phyloP scores from a whole-genome alignment of 1,140 invertebrate species.

The Hyposmocoma kahamanoa region DNA sequence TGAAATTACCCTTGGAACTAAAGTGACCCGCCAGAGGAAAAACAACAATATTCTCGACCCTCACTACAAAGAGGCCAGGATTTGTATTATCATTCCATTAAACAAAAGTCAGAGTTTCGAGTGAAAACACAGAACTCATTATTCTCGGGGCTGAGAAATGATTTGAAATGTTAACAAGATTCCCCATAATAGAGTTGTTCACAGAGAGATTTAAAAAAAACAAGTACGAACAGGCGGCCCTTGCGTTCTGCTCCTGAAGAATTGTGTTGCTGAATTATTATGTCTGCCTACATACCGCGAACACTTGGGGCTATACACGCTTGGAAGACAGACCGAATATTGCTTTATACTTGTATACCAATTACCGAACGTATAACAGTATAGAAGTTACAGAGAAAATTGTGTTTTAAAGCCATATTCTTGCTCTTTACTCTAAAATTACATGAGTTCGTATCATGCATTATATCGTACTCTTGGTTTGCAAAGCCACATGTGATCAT shows the following conservation, averaged over 20 bases:
- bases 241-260: background rate
- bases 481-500: too few species aligned
- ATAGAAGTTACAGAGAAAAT: too few species aligned
- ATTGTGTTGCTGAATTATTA: slow-evolving; percentile 32
- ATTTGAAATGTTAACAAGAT: slow-evolving; percentile 72
- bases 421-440: too few species aligned
- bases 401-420: too few species aligned
- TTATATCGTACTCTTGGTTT: too few species aligned
- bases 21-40: slow-evolving; percentile 60
- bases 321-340: slow-evolving; percentile 29
- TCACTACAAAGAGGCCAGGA: slow-evolving; percentile 65
- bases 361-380: background rate
- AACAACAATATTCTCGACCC: slow-evolving; percentile 58
- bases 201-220: slow-evolving; percentile 70
- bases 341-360: slow-evolving; percentile 29
- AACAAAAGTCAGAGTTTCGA: slow-evolving; percentile 70
- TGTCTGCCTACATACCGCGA: slow-evolving; percentile 16
- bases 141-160: slow-evolving; percentile 64
- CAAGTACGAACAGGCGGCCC: slow-evolving; percentile 34
- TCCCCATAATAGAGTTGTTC: slow-evolving; percentile 65
- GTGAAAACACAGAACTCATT: slow-evolving; percentile 71
- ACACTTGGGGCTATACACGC: background rate
- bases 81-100: slow-evolving; percentile 73
- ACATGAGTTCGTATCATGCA: too few species aligned
- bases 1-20: slow-evolving; percentile 63